Evolutionary conservation across 2,113 vertebrate genomes (phyloP).

Genomic region (Thamnophis sirtalis): DNA sequence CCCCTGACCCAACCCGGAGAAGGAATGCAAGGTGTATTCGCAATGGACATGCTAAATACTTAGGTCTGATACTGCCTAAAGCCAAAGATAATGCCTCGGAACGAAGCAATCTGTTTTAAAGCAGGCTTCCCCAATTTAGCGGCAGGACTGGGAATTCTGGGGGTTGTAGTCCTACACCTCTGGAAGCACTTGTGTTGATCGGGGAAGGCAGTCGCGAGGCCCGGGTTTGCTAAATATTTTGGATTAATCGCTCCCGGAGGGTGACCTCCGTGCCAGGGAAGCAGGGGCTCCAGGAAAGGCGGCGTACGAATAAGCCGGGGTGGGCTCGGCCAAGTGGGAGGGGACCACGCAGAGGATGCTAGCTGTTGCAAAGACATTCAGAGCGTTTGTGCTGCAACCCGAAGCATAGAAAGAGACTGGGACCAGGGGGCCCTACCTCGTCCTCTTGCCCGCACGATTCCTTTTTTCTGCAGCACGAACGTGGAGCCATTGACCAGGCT

Average conservation of each 20-base stretch:
- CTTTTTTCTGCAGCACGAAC: constrained; percentile 92
- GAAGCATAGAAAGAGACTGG: background rate
- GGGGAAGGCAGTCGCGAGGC: background rate
- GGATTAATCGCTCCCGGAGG: background rate
- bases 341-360: background rate
- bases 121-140: background rate
- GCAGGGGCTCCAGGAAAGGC: background rate
- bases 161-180: background rate
- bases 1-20: background rate
- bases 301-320: too few species aligned
- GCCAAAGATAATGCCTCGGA: background rate
- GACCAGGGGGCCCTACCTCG: constrained; percentile 71
- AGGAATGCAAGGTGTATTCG: background rate
- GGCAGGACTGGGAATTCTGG: background rate
- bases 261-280: background rate
- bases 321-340: background rate
- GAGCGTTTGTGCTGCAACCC: too few species aligned
- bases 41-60: background rate
- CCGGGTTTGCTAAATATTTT: background rate
- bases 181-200: background rate
- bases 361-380: background rate
- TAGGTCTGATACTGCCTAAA: background rate
- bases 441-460: constrained; percentile 82
- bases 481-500: constrained; percentile 94
- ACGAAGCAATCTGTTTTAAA: background rate